Evolutionary conservation across 2,113 vertebrate species (phyloP), one percentile per base, ranked within the genome.

Genomic region (Pangasianodon gigas): DNA sequence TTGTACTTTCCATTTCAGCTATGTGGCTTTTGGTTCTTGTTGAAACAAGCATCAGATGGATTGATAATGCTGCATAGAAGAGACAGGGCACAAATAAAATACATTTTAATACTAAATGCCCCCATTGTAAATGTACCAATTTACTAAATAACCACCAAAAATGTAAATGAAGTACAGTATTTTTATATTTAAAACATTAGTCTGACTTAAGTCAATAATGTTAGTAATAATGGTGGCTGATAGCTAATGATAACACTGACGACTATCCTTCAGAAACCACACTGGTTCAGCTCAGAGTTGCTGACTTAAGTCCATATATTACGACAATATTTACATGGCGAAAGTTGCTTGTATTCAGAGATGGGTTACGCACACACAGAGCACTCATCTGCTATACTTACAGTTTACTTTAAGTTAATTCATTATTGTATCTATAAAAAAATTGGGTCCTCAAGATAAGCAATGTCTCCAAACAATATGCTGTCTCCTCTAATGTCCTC

Each of bases 1-100:
- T 82, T 32, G 32, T 87, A 80, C 58, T 86, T 44, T 56, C 37
- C 56, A 80, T 18, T 86, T 79, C 79, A 82, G 29, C 46, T 29
- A 80, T 52, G 48, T 74, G 52, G 48, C 13, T 52, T 3, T 29
- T 48, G 60, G 86, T 51, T 88, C 60, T 75, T 90, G 83, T n/a
- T 5, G 54, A 71, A n/a, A 69, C n/a, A 74, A 84, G 80, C 65
- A 21, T 41, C 48, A 75, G 51, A 87, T 52, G 67, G 16, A 81
- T 9, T 81, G 51, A 81, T 32, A 32, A 54, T 32, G 29, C 14
- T 56, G 16, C n/a, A 32, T 9, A 32, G 18, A 19, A 52, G 26
- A 26, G 3, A 77, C 8, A 24, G 9, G 11, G 24, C 11, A 51
- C 24, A 51, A 48, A 51, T 46, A 44, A 41, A 41, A 41, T 16